Base-by-base conservation (phyloP, 2,888 invertebrate species). In the Zaprionus lineosus region DNA sequence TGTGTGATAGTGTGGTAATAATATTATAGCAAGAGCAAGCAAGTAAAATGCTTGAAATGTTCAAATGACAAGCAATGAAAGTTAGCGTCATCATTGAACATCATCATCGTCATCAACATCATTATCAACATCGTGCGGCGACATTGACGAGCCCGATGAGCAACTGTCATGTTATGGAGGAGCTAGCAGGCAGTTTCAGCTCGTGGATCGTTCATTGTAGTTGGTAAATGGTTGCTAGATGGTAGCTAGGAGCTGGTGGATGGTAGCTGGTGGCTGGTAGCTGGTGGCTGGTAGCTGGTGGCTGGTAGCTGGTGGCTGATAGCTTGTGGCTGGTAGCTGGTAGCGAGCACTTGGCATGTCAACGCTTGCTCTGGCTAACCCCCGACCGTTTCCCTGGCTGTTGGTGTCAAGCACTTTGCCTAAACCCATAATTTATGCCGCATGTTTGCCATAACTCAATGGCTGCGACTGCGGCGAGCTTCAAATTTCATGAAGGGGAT, bases 381-480 rank as follows among this genome's bases (percentile, higher is more conserved):
- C 41, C n/a, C n/a, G n/a, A n/a, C n/a, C n/a, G n/a, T n/a, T n/a
- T n/a, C n/a, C 28, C 18, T 36, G 29, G 31, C 55, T 31, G 19
- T 51, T 60, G 56, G 64, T 74, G 65, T 59, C 66, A 57, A 56
- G 62, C 73, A 62, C 57, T 70, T 41, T 67, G 62, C 74, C 65
- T 51, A 61, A 76, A 56, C 70, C 68, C 76, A 83, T 84, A 84
- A 81, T 84, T 81, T 81, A 84, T 81, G 79, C 83, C 74, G 76
- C 83, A 84, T 81, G 83, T 74, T 81, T 84, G 76, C 83, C 85
- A 81, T 81, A 81, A 81, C 83, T 81, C 81, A 81, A 83, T 84
- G 83, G 72, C 72, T 60, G 63, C 40, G 33, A 24, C 39, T 41
- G 73, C 53, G 46, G 31, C 51, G 47, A 58, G 58, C 53, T 47